Base-by-base conservation (phyloP, 2,888 invertebrate genomes). In the Flexamia atlantica region DNA sequence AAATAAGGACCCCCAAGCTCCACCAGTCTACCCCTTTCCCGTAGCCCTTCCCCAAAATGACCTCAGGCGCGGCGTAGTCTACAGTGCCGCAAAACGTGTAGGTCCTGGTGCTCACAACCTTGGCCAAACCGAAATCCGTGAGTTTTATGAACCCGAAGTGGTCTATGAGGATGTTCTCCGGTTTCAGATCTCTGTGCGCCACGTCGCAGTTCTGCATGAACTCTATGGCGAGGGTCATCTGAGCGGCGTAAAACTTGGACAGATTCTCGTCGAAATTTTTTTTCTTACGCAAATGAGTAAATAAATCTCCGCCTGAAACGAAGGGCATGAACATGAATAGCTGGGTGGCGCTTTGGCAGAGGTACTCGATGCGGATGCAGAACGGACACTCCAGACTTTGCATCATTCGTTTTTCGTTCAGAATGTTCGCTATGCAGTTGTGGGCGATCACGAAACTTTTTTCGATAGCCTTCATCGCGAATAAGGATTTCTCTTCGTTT, bases 21-120 rank as follows among this genome's bases (percentile, higher is more conserved):
- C 99, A 99, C 97, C 98, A 99, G 89, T 99, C 99, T 0, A 98
- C 98, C 0, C 97, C 96, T 88, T 94, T 95, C 76, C 97, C 97
- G 90, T 99, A 98, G 0, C 98, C 98, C 90, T 96, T 97, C 84
- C 95, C 95, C 87, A 97, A 92, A 42, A 87, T 85, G 25, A 85
- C 84, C 87, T 93, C 93, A 30, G 90, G 90, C 0, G 93, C 93
- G 64, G 94, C 89, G 87, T 93, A 93, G 88, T 93, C 93, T 0
- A 93, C 92, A 0, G 93, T 93, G 1, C 92, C 92, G 88, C 92
- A 93, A 80, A 93, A 86, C 0, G 91, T 92, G 91, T 92, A 92
- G 2, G 92, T 93, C 30, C 89, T 84, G 30, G 93, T 92, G 80
- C 85, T 85, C 5, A 87, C 82, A 10, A 85, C 91, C 91, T 99